phyloP scores from a whole-genome alignment of 1,140 invertebrate species.

The Nebria ingens region DNA sequence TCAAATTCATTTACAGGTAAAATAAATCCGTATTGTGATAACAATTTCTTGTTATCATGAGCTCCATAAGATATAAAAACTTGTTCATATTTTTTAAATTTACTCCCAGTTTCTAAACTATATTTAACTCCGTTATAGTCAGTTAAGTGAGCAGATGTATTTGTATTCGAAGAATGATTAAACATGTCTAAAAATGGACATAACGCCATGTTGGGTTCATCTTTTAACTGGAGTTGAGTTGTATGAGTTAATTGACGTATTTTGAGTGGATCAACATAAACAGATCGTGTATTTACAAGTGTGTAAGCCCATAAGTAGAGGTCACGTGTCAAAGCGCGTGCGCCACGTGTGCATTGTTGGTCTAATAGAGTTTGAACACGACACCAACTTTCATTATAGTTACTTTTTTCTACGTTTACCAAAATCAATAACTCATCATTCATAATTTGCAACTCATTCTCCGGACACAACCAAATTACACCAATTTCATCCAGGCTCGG shows the following conservation, averaged over 20 bases:
- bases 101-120: slow-evolving; percentile 39
- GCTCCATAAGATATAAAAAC: slow-evolving; percentile 68
- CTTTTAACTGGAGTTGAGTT: slow-evolving; percentile 24
- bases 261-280: slow-evolving; percentile 39
- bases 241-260: slow-evolving; percentile 16
- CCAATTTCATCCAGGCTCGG: slow-evolving; percentile 41
- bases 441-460: slow-evolving; percentile 32
- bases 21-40: slow-evolving; percentile 67
- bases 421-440: slow-evolving; percentile 31
- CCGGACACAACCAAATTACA: slow-evolving; percentile 37
- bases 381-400: slow-evolving; percentile 26
- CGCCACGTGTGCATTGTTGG: slow-evolving; percentile 22
- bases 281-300: slow-evolving; percentile 64
- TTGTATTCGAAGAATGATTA: slow-evolving; percentile 54
- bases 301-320: slow-evolving; percentile 51
- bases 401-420: slow-evolving; percentile 27
- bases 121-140: slow-evolving; percentile 35
- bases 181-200: slow-evolving; percentile 71
- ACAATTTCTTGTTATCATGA: slow-evolving; percentile 55
- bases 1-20: slow-evolving; percentile 50
- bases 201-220: slow-evolving; percentile 51
- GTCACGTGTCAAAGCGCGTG: slow-evolving; percentile 32
- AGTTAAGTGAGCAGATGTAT: slow-evolving; percentile 38
- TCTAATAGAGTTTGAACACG: slow-evolving; percentile 23
- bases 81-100: slow-evolving; percentile 44